Percentiles rank a stretch among this genome's conserved stretches.
phyloP scores from a whole-genome alignment of 2,888 invertebrate species.

The Drosophila bunnanda region DNA sequence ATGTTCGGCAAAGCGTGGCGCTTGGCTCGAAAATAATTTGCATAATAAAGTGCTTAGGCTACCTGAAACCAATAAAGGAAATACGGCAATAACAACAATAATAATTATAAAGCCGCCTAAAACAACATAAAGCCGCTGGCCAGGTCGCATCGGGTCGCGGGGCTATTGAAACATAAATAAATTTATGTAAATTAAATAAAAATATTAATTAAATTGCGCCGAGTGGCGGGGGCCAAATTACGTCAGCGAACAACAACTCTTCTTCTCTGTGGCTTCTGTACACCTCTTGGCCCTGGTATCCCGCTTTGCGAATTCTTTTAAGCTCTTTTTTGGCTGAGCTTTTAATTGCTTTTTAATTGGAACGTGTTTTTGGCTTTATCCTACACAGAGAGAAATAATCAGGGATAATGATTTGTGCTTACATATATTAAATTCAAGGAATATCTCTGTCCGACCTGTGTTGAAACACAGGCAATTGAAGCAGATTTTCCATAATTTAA shows the following conservation, averaged over 20 bases:
- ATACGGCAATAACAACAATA: conserved; percentile 34
- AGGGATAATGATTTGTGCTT: neutral
- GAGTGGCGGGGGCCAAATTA: conserved; percentile 41
- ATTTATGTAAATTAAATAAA: conserved; percentile 74
- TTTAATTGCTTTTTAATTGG: conserved; percentile 73
- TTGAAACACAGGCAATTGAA: too few relatives aligned
- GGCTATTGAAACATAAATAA: conserved; percentile 71
- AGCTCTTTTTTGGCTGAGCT: conserved; percentile 45
- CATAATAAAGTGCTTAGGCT: conserved; percentile 80
- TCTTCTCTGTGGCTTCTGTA: conserved; percentile 1
- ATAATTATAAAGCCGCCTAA: conserved; percentile 23
- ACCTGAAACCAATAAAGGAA: conserved; percentile 70
- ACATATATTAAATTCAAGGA: neutral
- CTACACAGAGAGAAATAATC: neutral
- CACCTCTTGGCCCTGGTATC: neutral
- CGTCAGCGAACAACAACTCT: conserved; percentile 50
- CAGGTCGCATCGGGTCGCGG: conserved; percentile 31
- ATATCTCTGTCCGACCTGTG: too few relatives aligned
- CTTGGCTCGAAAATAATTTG: conserved; percentile 61
- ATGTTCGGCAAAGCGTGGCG: conserved; percentile 77
- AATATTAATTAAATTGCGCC: conserved; percentile 69
- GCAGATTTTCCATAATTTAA: too few relatives aligned
- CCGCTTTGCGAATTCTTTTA: conserved; percentile 33
- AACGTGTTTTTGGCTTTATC: conserved; percentile 34
- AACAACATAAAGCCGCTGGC: conserved; percentile 39